Percentiles rank a stretch among this genome's conserved stretches.
phyloP scores from a whole-genome alignment of 2,888 invertebrate species.

The Ormyrus nitidulus region DNA sequence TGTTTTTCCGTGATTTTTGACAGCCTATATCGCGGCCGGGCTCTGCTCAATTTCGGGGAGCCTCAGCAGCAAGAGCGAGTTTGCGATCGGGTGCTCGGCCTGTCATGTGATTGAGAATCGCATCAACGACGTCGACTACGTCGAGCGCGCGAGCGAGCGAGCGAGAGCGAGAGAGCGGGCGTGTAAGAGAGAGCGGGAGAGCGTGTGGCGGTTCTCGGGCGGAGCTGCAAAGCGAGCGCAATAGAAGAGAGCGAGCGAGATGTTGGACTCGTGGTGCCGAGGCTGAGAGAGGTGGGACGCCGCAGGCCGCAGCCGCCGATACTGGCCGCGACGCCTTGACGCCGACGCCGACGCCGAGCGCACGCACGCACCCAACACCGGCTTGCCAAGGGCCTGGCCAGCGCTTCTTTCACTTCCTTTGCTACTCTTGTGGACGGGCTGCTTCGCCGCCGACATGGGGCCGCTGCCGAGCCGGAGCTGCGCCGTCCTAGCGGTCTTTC shows the following conservation, averaged over 20 bases:
- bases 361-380: neutral
- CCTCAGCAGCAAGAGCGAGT: neutral
- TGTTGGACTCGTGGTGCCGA: conserved; percentile 16
- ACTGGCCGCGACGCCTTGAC: no score
- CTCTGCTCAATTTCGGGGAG: no score
- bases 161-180: neutral
- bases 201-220: neutral
- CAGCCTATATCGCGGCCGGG: neutral
- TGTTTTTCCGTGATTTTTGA: conserved; percentile 29
- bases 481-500: neutral
- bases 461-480: neutral
- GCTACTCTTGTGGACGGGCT: neutral
- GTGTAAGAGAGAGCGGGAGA: conserved; percentile 7
- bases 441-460: conserved; percentile 18
- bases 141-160: neutral
- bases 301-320: neutral
- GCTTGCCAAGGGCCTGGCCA: neutral
- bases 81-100: no score
- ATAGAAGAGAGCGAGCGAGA: conserved; percentile 1
- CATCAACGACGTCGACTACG: no score
- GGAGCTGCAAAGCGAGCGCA: neutral
- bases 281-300: conserved; percentile 19
- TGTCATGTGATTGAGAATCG: no score
- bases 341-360: conserved; percentile 9
- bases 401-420: neutral